Evolutionary conservation across 1,140 invertebrate species (phyloP).

Genomic region (Sarcophaga bullata): DNA sequence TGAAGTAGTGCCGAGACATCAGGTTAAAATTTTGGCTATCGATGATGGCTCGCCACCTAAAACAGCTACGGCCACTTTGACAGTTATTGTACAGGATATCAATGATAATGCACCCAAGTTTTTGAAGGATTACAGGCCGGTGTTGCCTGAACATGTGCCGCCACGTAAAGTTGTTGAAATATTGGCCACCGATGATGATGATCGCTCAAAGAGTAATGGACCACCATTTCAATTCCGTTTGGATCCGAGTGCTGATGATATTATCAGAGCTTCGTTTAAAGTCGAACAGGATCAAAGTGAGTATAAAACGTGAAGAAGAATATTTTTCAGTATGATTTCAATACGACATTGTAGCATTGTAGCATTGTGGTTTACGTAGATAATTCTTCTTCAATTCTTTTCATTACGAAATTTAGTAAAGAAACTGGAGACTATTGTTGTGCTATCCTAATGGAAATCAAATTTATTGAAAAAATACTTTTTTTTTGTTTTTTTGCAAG

Average conservation of each 20-base stretch:
- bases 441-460: background rate
- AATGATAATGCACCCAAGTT: conserved; percentile 95
- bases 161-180: conserved; percentile 93
- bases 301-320: conserved; percentile 58
- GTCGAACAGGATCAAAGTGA: conserved; percentile 93
- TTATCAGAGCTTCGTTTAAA: conserved; percentile 92
- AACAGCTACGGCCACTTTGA: conserved; percentile 94
- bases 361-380: no score
- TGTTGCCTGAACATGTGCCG: conserved; percentile 88
- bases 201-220: conserved; percentile 92
- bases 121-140: conserved; percentile 90
- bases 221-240: conserved; percentile 94
- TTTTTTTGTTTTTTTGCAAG: no score
- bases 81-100: conserved; percentile 94
- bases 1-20: conserved; percentile 91
- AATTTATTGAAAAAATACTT: no score
- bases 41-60: conserved; percentile 94
- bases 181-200: conserved; percentile 93
- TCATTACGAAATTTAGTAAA: background rate
- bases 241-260: conserved; percentile 91
- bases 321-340: no score
- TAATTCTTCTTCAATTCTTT: no score
- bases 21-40: conserved; percentile 94
- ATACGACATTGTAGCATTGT: no score
- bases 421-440: background rate